phyloP scores from a whole-genome alignment of 1,140 invertebrate genomes.

The Saccostrea glomerata region DNA sequence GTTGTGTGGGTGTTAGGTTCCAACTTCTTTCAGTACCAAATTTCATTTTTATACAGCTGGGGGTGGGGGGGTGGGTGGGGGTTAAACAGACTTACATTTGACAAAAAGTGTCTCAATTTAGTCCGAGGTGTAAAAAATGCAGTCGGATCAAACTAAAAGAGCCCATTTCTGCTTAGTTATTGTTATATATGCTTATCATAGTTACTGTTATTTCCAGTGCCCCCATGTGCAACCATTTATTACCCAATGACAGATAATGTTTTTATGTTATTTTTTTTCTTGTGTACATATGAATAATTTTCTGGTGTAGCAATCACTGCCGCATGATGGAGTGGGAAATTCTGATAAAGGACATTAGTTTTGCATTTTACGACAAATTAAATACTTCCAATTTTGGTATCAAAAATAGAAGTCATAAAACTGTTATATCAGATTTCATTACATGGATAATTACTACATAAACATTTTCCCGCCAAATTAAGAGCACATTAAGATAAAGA shows the following conservation, averaged over 20 bases:
- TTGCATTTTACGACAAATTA: conserved; percentile 6
- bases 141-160: no score
- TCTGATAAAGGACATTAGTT: not conserved
- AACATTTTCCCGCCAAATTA: conserved; percentile 4
- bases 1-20: no score
- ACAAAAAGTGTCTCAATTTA: no score
- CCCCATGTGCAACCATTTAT: conserved; percentile 34
- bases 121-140: no score
- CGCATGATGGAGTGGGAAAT: not conserved
- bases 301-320: not conserved
- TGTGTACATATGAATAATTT: not conserved
- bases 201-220: not conserved
- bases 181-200: no score
- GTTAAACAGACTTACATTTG: no score
- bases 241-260: not conserved
- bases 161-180: no score
- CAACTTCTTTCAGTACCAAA: no score
- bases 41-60: no score
- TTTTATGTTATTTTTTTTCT: not conserved
- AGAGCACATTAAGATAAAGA: conserved; percentile 13
- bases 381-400: conserved; percentile 6
- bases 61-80: no score
- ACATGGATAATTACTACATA: not conserved
- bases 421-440: conserved; percentile 23
- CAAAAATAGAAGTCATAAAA: conserved; percentile 24